These are phyloP conservation scores for Neopipo cinnamomea DNA, from an alignment of 2,113 vertebrate species.

Conservation along the genomic window DNA sequence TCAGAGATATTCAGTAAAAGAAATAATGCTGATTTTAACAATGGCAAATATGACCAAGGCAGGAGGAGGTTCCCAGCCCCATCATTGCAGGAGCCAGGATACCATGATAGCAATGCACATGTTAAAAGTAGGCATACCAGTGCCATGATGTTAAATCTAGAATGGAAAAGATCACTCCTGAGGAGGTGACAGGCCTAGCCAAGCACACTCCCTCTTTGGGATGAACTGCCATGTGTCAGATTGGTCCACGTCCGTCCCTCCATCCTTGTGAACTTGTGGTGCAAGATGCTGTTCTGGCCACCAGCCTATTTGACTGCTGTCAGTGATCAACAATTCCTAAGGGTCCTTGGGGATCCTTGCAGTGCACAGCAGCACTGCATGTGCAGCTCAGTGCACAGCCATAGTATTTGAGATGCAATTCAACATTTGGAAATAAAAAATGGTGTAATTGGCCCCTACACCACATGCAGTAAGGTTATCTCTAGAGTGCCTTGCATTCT, in stretches of 20 bases:
- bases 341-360: neutral
- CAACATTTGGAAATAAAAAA: neutral
- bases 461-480: neutral
- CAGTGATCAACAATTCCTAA: neutral
- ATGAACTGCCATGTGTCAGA: neutral
- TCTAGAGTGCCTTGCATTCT: neutral
- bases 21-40: neutral
- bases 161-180: neutral
- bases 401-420: neutral
- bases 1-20: neutral
- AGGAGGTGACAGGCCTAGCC: accelerated
- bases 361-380: neutral
- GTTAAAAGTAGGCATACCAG: neutral
- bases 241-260: neutral
- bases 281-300: neutral
- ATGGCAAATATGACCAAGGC: neutral
- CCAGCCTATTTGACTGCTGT: neutral
- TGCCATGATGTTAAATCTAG: neutral
- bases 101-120: neutral
- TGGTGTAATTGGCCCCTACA: neutral
- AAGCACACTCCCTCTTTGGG: neutral
- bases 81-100: neutral
- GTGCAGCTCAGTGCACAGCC: neutral
- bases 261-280: neutral
- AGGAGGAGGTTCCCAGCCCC: neutral